Evolutionary conservation across 2,113 vertebrate species (phyloP), one percentile per base, ranked within the genome.

Genomic region (Chitala chitala): DNA sequence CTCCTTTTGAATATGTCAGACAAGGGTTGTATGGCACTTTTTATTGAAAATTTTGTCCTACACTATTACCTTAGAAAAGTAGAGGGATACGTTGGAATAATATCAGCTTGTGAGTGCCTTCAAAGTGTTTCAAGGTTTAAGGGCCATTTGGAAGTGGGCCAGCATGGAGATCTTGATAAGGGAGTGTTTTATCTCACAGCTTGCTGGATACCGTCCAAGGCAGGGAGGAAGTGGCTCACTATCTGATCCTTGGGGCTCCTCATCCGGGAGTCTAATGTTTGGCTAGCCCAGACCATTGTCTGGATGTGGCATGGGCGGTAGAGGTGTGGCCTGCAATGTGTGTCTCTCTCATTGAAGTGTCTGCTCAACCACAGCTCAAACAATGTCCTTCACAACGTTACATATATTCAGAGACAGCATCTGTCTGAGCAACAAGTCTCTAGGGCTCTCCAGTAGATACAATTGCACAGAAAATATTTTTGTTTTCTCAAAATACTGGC

Each of bases 91-190:
- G 4, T 55, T 4, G 15, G 26, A 29, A 40, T 42, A 26, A 6
- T 8, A 24, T 71, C n/a, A 48, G 24, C 38, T 48, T 5, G 20
- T 1, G 4, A 3, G 71, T 61, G 38, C 55, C 40, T 44, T 59
- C 12, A 22, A 20, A 29, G n/a, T 46, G 9, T 69, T 36, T 4
- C 44, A 15, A 26, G 31, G 22, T 33, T 70, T 31, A 42, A 40
- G 38, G 40, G 51, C 22, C 36, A 26, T 46, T 26, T 46, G 54
- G 70, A 72, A 51, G 22, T 72, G 24, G 4, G 36, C 36, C 54
- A 5, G 54, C 24, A 20, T 29, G 33, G 46, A 61, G 17, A 72
- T 48, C 55, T 72, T 33, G 71, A 72, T 72, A 61, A 61, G 55
- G 42, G 31, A 42, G 38, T 6, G n/a, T 5, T 71, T 71, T 71